Percentiles rank a stretch among this genome's conserved stretches.
Conservation (phyloP, 30 jellyfish, hydroid and myxozoan species). For the Nemopilema nomurai region DNA sequence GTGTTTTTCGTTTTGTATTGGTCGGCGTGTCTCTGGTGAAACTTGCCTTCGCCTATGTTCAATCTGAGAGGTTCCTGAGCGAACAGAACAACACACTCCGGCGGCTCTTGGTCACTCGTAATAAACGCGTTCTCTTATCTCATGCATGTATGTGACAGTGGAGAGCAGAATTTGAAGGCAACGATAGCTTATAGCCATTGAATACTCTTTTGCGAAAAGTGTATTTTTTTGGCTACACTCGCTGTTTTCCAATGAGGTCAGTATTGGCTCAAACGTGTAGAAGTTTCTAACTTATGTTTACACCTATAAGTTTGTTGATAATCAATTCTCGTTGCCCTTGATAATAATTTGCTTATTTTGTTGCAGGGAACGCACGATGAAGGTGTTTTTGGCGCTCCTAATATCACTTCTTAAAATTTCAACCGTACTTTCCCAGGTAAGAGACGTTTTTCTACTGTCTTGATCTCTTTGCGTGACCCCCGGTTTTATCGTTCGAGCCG, state of each 20-base stretch:
- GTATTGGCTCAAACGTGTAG: not conserved
- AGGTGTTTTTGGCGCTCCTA: conserved; percentile 66
- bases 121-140: conserved; percentile 6
- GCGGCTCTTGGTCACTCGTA: conserved; percentile 31
- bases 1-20: conserved; percentile 54
- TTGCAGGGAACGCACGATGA: conserved; percentile 45
- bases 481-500: not conserved
- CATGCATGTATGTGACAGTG: not conserved
- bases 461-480: conserved; percentile 32
- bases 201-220: not conserved
- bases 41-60: conserved; percentile 20
- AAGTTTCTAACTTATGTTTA: not conserved
- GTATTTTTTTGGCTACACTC: conserved; percentile 14
- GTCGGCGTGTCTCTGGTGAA: conserved; percentile 60
- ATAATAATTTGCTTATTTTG: not conserved
- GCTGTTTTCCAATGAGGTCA: conserved; percentile 72
- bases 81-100: conserved; percentile 51
- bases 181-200: not conserved
- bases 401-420: conserved; percentile 16
- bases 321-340: not conserved
- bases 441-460: not conserved
- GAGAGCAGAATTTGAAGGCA: not conserved
- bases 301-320: not conserved
- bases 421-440: conserved; percentile 49
- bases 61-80: conserved; percentile 60